Conservation (phyloP, 1,140 invertebrate genomes). For the Homalodisca vitripennis region DNA sequence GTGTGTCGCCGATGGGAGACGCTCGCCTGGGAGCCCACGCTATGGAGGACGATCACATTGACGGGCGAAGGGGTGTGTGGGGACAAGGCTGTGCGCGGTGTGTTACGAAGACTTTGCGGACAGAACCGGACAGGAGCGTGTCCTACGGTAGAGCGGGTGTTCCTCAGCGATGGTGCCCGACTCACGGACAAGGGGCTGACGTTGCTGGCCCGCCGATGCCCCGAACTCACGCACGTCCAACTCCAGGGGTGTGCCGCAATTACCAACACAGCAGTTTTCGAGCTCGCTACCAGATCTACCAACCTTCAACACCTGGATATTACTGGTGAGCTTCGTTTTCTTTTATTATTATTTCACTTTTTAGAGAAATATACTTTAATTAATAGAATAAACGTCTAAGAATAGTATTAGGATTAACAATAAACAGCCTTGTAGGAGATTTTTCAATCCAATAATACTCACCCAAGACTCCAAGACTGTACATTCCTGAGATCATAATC, state of each 20-base stretch:
- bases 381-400: too few species aligned
- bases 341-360: too few species aligned
- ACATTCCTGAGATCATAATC: too few species aligned
- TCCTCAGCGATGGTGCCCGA: constrained; percentile 68
- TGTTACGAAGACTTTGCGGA: constrained; percentile 59
- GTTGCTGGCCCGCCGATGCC: constrained; percentile 66
- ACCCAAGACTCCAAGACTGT: too few species aligned
- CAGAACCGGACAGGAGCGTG: constrained; percentile 53
- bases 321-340: constrained; percentile 70
- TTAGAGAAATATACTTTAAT: too few species aligned
- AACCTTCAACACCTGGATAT: constrained; percentile 73
- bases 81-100: constrained; percentile 65
- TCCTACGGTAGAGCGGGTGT: constrained; percentile 60
- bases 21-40: constrained; percentile 74
- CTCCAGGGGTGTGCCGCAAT: constrained; percentile 65
- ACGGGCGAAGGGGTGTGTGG: constrained; percentile 63
- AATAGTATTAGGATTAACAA: too few species aligned
- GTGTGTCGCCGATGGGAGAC: constrained; percentile 81
- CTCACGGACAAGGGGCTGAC: constrained; percentile 74
- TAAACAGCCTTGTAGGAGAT: too few species aligned
- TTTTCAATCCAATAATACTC: too few species aligned
- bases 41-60: constrained; percentile 71
- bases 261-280: constrained; percentile 65
- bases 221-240: constrained; percentile 69
- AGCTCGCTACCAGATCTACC: constrained; percentile 62